Base-by-base conservation (phyloP, 64 coral and sea anemone genomes). In the Montipora efflorescens region DNA sequence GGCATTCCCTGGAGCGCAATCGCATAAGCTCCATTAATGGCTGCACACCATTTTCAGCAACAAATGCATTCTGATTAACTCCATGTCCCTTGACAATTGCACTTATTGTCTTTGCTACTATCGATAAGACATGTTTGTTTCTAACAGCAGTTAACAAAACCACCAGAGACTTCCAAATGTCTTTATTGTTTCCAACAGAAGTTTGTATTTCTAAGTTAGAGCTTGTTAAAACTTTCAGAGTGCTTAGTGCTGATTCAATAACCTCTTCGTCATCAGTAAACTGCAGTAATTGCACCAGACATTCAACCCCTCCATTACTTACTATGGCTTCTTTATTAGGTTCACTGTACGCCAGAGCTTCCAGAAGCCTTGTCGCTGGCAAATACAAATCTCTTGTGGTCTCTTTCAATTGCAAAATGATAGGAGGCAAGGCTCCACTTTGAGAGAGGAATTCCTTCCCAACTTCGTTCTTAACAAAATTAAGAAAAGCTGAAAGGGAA, bases 51-150 rank as follows among this genome's bases (percentile, higher is more conserved):
- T 93, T 95, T 79, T 96, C 92, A 59, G 76, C 89, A 70, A 99
- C 89, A 90, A 99, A 99, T 19, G 87, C 78, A 92, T 99, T 95
- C 62, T 99, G 98, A 89, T 99, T 99, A 16, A 83, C 83, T 78
- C 57, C 84, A 85, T 99, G 89, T 23, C 69, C 87, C 48, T 81
- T 90, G 20, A 99, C 92, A 53, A 99, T 83, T 10, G 90, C 77
- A 53, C 95, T 53, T 23, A 96, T 59, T 53, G 98, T 99, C 84
- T 87, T 96, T 15, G 95, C 92, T 1, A 96, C 94, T 83, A 87
- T 84, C 8, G 98, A 84, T 90, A 99, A 66, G 5, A 96, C 95
- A 90, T 95, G 92, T 44, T 96, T 99, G 86, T 94, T 92, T 81
- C 96, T 99, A 19, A 90, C 28, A 20, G 62, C 92, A 43, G 67